Evolutionary conservation across 2,888 invertebrate species (phyloP).

Genomic region (Dryococelus australis): DNA sequence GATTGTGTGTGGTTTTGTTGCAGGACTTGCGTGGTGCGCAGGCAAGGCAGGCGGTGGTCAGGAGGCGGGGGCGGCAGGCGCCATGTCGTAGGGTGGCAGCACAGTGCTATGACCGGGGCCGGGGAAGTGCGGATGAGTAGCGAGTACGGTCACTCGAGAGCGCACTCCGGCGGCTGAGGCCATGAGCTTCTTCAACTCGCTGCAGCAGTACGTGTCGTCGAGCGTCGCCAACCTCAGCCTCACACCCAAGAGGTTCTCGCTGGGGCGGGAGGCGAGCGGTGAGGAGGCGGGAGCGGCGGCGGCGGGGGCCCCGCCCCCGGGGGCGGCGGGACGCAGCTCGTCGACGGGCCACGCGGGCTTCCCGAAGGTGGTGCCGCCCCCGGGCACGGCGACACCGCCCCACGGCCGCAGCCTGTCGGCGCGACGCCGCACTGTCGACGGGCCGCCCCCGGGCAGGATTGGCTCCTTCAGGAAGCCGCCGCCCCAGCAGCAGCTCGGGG

Average conservation of each 20-base stretch:
- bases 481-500: slow-evolving; percentile 54
- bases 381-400: slow-evolving; percentile 61
- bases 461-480: slow-evolving; percentile 62
- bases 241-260: slow-evolving; percentile 76
- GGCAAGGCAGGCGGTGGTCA: no score
- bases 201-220: slow-evolving; percentile 87
- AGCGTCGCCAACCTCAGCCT: slow-evolving; percentile 82
- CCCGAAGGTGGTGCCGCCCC: slow-evolving; percentile 76
- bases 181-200: slow-evolving; percentile 87
- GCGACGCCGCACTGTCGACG: slow-evolving; percentile 70
- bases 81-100: no score
- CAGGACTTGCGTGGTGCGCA: no score
- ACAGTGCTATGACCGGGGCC: no score
- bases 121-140: no score
- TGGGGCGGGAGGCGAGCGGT: slow-evolving; percentile 65
- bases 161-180: no score
- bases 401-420: slow-evolving; percentile 55
- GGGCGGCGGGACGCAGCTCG: slow-evolving; percentile 54
- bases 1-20: no score
- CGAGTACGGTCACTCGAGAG: no score
- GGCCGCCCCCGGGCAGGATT: slow-evolving; percentile 58
- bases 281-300: slow-evolving; percentile 37
- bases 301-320: neutral
- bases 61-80: no score
- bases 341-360: slow-evolving; percentile 59